Conservation (phyloP, 1,140 invertebrate genomes). For the Nasonia vitripennis region DNA sequence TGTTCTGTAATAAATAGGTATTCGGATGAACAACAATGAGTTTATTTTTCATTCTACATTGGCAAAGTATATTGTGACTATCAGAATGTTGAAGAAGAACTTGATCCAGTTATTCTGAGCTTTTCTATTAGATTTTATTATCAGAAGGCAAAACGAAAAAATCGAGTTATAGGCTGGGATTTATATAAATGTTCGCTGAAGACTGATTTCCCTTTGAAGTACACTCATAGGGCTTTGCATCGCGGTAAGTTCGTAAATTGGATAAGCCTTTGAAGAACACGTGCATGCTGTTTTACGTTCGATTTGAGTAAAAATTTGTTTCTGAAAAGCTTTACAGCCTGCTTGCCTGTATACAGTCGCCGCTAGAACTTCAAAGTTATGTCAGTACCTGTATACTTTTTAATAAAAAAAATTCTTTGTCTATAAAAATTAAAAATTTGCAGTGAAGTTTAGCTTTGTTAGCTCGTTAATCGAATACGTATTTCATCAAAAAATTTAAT, state of each 20-base stretch:
- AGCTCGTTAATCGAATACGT: too few species aligned
- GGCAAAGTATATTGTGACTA: too few species aligned
- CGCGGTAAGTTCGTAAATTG: neutral
- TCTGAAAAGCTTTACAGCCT: neutral
- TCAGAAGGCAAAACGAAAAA: neutral
- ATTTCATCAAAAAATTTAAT: too few species aligned
- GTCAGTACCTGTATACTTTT: too few species aligned
- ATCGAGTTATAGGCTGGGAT: neutral
- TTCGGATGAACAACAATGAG: neutral
- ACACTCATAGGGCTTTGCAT: neutral
- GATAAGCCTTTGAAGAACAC: neutral
- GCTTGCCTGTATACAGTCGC: neutral
- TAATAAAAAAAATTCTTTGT: too few species aligned
- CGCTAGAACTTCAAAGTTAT: too few species aligned
- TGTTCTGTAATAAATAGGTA: neutral
- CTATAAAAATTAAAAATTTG: too few species aligned
- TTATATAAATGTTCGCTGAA: neutral
- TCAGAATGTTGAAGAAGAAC: too few species aligned
- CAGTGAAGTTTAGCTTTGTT: too few species aligned
- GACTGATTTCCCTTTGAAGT: neutral
- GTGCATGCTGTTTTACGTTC: neutral
- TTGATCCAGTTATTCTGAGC: too few species aligned
- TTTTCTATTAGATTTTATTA: neutral
- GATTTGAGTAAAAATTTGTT: neutral
- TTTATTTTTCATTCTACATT: too few species aligned